Conservation (phyloP, 92 coral and sea anemone species). For the Chrysogorgia sp. region DNA sequence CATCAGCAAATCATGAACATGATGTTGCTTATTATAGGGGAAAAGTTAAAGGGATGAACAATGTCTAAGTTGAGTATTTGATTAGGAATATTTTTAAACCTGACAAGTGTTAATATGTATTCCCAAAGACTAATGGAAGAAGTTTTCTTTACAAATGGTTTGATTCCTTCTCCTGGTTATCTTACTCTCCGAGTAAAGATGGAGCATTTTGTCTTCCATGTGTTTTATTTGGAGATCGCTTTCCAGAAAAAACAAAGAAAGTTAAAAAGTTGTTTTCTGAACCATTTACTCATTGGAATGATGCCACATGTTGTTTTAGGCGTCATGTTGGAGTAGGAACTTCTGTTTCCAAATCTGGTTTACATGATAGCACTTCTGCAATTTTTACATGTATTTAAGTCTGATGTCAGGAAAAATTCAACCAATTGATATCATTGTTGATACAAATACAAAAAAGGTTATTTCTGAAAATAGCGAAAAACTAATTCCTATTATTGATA, state of each 20-base stretch:
- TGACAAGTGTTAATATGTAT: no score
- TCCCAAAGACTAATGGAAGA: conserved; percentile 15
- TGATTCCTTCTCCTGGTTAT: conserved; percentile 4
- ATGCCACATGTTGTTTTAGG: not conserved
- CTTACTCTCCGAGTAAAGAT: conserved; percentile 6
- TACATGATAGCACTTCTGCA: not conserved
- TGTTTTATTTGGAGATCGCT: conserved; percentile 6
- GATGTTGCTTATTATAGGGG: no score
- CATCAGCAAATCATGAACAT: no score
- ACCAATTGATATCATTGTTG: conserved; percentile 5
- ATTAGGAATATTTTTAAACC: no score
- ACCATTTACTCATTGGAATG: not conserved
- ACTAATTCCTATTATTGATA: not conserved
- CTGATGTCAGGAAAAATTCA: conserved; percentile 10
- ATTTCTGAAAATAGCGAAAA: conserved; percentile 2
- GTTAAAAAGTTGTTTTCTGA: not conserved
- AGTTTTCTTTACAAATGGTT: conserved; percentile 10
- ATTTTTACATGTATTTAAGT: not conserved
- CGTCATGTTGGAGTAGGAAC: not conserved
- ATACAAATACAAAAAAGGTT: not conserved
- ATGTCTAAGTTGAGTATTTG: no score
- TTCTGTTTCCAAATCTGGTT: not conserved
- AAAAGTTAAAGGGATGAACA: no score
- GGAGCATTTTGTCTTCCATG: conserved; percentile 22
- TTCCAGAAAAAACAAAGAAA: not conserved